Base-by-base conservation (phyloP, 2,797 vertebrate genomes). In the Halcyon smyrnensis region DNA sequence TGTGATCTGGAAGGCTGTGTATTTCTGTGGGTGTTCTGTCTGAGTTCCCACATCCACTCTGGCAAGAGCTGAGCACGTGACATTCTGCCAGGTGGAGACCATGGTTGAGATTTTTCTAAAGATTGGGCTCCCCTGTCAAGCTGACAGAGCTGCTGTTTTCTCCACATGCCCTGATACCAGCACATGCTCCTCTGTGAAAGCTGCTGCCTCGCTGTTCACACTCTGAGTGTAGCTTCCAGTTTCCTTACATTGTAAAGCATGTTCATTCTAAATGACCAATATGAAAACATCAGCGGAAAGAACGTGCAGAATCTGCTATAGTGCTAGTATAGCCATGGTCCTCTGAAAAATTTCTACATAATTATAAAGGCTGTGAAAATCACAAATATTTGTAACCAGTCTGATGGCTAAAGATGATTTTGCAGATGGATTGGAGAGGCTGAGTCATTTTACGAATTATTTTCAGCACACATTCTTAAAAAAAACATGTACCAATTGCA, bases 401-500 rank as follows among this genome's bases (percentile, higher is more conserved):
- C 45, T 80, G 24, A 11, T 77, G 30, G 43, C 3, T 82, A 92
- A 89, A 87, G 41, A 45, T 37, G 3, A 16, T 65, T 89, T 64
- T 56, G 25, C 32, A 74, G 46, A 67, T 62, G 32, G 32, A 34
- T 39, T 82, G 56, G 43, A 90, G 34, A 86, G 7, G 3, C 2
- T 60, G 34, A 93, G 34, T 92, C 15, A 94, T 56, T 89, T 89
- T 41, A 87, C 8, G 68, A 94, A 84, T n/a, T 51, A 65, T 90
- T 87, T 97, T 92, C 28, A 62, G 64, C 80, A 20, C 17, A 71
- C 7, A 36, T 82, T 82, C 43, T 57, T 65, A n/a, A 74, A 90
- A 77, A 77, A 12, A 3, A 36, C 13, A 20, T 18, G 32, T 37
- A 65, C 34, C 2, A 1, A 19, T 50, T 32, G 4, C 63, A 46